Conservation (phyloP, 2,888 invertebrate species). For the Coenonympha arcania region DNA sequence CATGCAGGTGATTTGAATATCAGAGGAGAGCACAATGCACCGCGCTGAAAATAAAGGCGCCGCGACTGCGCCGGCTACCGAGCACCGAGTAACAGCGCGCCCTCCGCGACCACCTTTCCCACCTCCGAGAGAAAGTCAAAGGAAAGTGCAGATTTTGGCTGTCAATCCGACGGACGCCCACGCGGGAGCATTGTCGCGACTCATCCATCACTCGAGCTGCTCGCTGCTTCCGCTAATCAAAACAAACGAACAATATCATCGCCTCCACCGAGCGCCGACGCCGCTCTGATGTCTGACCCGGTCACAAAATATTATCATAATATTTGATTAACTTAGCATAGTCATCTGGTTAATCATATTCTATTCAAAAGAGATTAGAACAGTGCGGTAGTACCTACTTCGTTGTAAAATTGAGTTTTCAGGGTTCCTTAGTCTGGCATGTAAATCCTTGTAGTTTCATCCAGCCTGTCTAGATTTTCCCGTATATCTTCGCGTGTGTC, state of each 20-base stretch:
- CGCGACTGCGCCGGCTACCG: slow-evolving; percentile 46
- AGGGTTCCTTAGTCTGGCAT: too few relatives aligned
- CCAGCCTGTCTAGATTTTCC: too few relatives aligned
- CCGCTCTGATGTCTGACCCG: too few relatives aligned
- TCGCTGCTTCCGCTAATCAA: slow-evolving; percentile 23
- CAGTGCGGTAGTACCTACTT: too few relatives aligned
- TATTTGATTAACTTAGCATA: not conserved
- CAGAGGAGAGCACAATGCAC: slow-evolving; percentile 52
- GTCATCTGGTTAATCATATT: not conserved
- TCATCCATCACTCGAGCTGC: slow-evolving; percentile 58
- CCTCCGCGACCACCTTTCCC: slow-evolving; percentile 70
- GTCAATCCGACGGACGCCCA: slow-evolving; percentile 68
- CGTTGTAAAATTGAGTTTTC: too few relatives aligned
- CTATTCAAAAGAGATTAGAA: not conserved
- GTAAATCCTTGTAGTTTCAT: too few relatives aligned
- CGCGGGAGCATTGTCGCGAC: slow-evolving; percentile 67
- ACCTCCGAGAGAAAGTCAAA: slow-evolving; percentile 73
- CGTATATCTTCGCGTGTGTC: too few relatives aligned
- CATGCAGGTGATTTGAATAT: slow-evolving; percentile 73
- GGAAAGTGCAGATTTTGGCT: slow-evolving; percentile 74
- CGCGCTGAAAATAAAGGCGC: slow-evolving; percentile 36
- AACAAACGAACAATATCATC: slow-evolving; percentile 21
- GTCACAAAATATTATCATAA: slow-evolving; percentile 1
- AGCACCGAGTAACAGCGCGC: slow-evolving; percentile 71
- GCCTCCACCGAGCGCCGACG: too few relatives aligned